Base-by-base conservation (phyloP, 2,113 vertebrate genomes). In the Crotalus helleri region DNA sequence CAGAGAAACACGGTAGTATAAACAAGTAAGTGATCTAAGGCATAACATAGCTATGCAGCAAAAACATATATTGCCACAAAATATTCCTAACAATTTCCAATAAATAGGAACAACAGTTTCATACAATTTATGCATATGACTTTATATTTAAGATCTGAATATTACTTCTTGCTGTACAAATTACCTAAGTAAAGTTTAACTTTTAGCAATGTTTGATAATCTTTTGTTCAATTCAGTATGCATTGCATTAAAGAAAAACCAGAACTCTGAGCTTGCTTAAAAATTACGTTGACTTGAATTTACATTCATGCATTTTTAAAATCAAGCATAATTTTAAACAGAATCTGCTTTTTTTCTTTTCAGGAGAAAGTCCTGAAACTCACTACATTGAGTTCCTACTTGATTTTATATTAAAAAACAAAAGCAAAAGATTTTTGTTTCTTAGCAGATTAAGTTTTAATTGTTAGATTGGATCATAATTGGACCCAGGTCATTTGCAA, bases 101-200 rank as follows among this genome's bases (percentile, higher is more conserved):
- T 97, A 97, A 94, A 94, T 97, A 97, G 95, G 74, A 97, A 96
- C 95, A 93, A 94, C 95, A 95, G 96, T 96, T 97, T 97, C 95
- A 95, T 96, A 96, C 97, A 95, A 97, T 95, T 96, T 97, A 97
- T 95, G 96, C 95, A 97, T 97, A 95, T 92, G 92, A 95, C 96
- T 98, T 97, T 97, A 96, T 85, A 92, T 97, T 97, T 97, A 97
- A 97, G 96, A 94, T 97, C 96, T 97, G 97, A 97, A 96, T 97
- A 97, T 96, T 97, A 94, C 97, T 97, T 97, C 94, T 97, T 97
- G 97, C 96, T 96, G 93, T 95, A 97, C 93, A 94, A 96, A 97
- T 97, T 95, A 97, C 94, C 95, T 96, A 90, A 94, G 94, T 95
- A 93, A 96, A 96, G 94, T 97, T 97, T 97, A 97, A 97, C 97